Conservation (phyloP, 1,140 invertebrate species). For the Helicorthomorpha holstii region DNA sequence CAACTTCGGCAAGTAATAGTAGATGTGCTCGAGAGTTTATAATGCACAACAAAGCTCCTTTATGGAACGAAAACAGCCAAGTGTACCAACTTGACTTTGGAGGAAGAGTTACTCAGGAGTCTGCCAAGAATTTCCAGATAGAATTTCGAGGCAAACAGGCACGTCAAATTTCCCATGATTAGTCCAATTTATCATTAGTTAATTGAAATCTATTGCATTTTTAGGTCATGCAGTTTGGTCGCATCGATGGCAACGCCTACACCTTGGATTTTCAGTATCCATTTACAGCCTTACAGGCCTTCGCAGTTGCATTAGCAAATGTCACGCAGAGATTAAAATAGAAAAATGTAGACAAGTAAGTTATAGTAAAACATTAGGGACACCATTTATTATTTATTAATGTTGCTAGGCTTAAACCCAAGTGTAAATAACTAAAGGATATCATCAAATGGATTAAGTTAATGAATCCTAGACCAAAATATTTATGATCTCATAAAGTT, state of each 20-base stretch:
- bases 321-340: constrained; percentile 96
- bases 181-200: too few relatives aligned
- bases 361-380: too few relatives aligned
- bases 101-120: constrained; percentile 96
- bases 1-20: too few relatives aligned
- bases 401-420: too few relatives aligned
- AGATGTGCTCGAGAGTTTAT: constrained; percentile 72
- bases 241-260: constrained; percentile 96
- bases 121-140: constrained; percentile 98
- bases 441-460: too few relatives aligned
- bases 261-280: constrained; percentile 98
- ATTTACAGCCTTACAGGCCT: constrained; percentile 94
- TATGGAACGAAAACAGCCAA: constrained; percentile 99
- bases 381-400: too few relatives aligned
- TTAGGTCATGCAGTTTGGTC: constrained; percentile 97
- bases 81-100: constrained; percentile 99
- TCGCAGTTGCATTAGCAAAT: constrained; percentile 93
- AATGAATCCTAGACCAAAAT: too few relatives aligned
- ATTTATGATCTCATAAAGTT: too few relatives aligned
- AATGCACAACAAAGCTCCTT: constrained; percentile 97
- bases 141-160: constrained; percentile 95
- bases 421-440: too few relatives aligned
- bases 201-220: neutral
- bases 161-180: constrained; percentile 13
- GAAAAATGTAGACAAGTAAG: too few relatives aligned